These are phyloP conservation scores for Columba livia DNA, from an alignment of 2,113 vertebrate genomes.

Conservation along the genomic window DNA sequence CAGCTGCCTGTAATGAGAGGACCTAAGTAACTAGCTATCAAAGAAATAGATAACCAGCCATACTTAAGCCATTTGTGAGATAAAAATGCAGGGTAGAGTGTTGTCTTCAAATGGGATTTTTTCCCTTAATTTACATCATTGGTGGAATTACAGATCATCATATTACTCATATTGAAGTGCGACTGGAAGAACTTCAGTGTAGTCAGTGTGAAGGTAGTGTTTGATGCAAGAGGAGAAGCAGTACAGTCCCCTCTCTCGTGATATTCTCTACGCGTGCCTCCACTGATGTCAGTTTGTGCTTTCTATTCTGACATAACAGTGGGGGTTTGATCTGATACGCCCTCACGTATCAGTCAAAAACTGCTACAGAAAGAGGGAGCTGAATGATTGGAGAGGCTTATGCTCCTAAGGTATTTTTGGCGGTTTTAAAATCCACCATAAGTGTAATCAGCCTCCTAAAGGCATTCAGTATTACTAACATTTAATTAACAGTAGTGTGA, in stretches of 20 bases:
- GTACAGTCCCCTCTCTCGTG: background rate
- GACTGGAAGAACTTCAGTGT: background rate
- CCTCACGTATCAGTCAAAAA: conserved; percentile 22
- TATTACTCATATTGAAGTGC: background rate
- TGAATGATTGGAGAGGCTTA: conserved; percentile 19
- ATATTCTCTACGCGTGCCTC: background rate
- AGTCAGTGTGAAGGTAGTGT: background rate
- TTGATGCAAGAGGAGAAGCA: background rate
- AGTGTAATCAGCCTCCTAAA: conserved; percentile 2
- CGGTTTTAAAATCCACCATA: conserved; percentile 3
- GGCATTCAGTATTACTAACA: conserved; percentile 7
- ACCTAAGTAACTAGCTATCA: background rate
- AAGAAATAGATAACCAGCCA: background rate
- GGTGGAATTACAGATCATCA: background rate
- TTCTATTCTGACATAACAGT: conserved; percentile 41
- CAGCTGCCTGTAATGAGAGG: background rate
- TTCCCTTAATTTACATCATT: background rate
- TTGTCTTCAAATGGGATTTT: background rate
- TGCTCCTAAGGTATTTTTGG: conserved; percentile 1
- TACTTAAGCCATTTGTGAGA: background rate
- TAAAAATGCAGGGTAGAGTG: background rate
- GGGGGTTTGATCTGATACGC: conserved; percentile 11
- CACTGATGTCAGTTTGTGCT: background rate
- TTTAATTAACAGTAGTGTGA: conserved; percentile 11
- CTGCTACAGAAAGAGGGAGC: conserved; percentile 1